Evolutionary conservation across 1,140 invertebrate genomes (phyloP).

Genomic region (Anastrepha ludens): DNA sequence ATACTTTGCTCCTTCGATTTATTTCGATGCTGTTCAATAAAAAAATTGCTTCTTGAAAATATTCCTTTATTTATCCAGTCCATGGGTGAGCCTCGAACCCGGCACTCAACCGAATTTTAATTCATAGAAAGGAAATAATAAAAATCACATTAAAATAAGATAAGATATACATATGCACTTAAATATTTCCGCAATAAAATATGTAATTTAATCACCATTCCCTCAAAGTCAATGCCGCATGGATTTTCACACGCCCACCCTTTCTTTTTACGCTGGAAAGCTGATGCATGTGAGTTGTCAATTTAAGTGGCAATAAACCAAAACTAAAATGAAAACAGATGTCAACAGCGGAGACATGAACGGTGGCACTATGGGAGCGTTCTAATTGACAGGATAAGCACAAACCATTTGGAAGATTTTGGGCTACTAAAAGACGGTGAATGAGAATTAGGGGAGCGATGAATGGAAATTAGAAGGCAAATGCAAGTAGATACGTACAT

Average conservation of each 20-base stretch:
- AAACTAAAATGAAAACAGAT: not conserved
- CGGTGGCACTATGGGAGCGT: not conserved
- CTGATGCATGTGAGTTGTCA: not conserved
- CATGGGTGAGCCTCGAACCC: not conserved
- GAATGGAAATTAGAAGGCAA: not conserved
- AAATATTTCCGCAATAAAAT: not conserved
- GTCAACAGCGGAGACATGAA: not conserved
- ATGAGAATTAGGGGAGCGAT: not conserved
- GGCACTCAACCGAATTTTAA: no score
- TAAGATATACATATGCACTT: no score
- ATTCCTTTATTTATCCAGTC: no score
- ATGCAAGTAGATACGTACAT: not conserved
- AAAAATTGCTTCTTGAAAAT: no score
- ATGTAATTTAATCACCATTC: not conserved
- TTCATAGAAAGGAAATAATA: no score
- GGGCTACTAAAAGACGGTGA: not conserved
- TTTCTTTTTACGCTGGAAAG: not conserved
- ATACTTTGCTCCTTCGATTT: no score
- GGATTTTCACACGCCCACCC: constrained; percentile 21
- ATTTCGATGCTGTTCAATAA: no score
- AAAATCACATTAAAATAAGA: no score
- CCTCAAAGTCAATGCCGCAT: not conserved
- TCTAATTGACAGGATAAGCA: constrained; percentile 14
- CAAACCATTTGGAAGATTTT: not conserved
- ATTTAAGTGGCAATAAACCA: not conserved